Evolutionary conservation across 2,113 vertebrate genomes (phyloP), one percentile per base, ranked within the genome.

Genomic region (Delphinapterus leucas): DNA sequence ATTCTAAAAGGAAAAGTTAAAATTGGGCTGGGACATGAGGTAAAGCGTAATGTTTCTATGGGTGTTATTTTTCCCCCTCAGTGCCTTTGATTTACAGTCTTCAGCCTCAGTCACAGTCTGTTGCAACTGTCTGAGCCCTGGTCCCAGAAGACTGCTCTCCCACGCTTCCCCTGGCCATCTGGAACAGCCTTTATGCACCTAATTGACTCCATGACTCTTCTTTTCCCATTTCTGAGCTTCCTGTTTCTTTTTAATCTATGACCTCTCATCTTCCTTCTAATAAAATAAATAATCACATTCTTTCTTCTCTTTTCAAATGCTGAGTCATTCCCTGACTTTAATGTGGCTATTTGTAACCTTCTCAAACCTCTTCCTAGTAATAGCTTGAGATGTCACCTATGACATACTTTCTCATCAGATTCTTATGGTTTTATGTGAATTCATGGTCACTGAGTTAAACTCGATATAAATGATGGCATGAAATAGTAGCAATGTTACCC

Each of bases 221-320:
- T 92, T 81, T 84, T 88, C 95, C 95, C 82, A 65, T 91, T 88
- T 97, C 68, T 96, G 58, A 95, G 10, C 6, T 97, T 86, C 90
- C 95, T 97, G 83, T 67, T 97, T 96, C 95, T 97, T 93, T 84
- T 92, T 63, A 84, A 63, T 89, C 86, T 90, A 65, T 95, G 96
- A 98, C 83, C 97, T 55, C 15, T 98, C 96, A 97, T 95, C 95
- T 98, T 97, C 70, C 63, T 36, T 89, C 91, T 96, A 97, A 98
- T 97, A 97, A 98, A 98, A 97, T 90, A 98, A 98, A 97, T 90
- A 97, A 96, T 97, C 94, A 95, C 96, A 97, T 93, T 68, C 58
- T 97, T 60, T 68, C 89, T 97, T 58, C 44, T 93, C 53, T 95
- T 98, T 98, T 89, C 44, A 86, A 93, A 60, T 38, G 47, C 77